Conservation (phyloP, 1,140 invertebrate genomes). For the Andricus grossulariae region DNA sequence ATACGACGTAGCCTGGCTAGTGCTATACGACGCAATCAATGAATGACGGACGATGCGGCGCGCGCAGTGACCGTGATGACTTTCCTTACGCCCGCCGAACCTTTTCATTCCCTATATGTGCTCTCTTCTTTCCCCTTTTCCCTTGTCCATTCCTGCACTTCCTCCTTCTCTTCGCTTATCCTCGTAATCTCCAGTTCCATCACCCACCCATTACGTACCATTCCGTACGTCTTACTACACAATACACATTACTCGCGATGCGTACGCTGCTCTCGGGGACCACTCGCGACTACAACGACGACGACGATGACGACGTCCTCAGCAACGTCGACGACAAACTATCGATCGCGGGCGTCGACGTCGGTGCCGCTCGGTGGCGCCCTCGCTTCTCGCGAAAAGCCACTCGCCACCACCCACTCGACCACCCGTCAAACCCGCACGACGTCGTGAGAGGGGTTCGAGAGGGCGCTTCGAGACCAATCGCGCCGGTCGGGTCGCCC, state of each 20-base stretch:
- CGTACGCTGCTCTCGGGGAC: slow-evolving; percentile 44
- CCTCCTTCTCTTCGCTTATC: slow-evolving; percentile 5
- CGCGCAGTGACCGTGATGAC: slow-evolving; percentile 68
- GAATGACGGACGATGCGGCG: slow-evolving; percentile 60
- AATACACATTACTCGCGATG: slow-evolving; percentile 61
- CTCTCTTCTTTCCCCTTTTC: slow-evolving; percentile 32
- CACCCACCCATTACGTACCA: not conserved
- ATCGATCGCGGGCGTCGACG: slow-evolving; percentile 70
- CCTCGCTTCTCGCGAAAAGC: slow-evolving; percentile 52
- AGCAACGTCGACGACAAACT: slow-evolving; percentile 50
- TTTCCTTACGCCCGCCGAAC: slow-evolving; percentile 57
- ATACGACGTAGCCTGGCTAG: slow-evolving; percentile 46
- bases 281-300: slow-evolving; percentile 39
- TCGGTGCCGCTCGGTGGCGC: slow-evolving; percentile 63
- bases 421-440: slow-evolving; percentile 39
- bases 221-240: slow-evolving; percentile 42
- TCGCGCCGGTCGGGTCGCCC: slow-evolving; percentile 66
- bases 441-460: slow-evolving; percentile 39
- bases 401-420: slow-evolving; percentile 40
- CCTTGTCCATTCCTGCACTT: slow-evolving; percentile 34
- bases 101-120: slow-evolving; percentile 45
- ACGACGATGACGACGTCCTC: slow-evolving; percentile 42
- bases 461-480: slow-evolving; percentile 62
- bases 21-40: slow-evolving; percentile 63
- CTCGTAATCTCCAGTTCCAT: not conserved